These are phyloP conservation scores for Neelides sp. DNA, from an alignment of 1,140 invertebrate species.

Conservation along the genomic window DNA sequence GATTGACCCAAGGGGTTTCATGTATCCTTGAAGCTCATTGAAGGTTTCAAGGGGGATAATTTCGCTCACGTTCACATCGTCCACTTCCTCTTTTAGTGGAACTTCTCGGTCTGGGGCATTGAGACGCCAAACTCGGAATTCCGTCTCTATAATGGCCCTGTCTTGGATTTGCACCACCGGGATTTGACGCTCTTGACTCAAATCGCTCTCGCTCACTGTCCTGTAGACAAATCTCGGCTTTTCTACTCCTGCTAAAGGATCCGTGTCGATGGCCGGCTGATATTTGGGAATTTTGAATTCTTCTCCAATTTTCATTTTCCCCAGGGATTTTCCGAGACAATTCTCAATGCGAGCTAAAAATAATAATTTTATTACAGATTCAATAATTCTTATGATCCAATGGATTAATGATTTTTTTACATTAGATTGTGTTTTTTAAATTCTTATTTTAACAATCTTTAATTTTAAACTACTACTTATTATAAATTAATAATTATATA, in stretches of 20 bases:
- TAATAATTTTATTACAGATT: too few species aligned
- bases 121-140: slow-evolving; percentile 10
- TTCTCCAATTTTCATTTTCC: too few species aligned
- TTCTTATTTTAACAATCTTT: too few species aligned
- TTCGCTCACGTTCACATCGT: slow-evolving; percentile 2
- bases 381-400: too few species aligned
- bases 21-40: neutral
- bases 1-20: neutral
- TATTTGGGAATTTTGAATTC: too few species aligned
- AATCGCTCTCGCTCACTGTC: slow-evolving; percentile 9
- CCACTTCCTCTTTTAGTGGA: neutral
- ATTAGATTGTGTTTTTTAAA: too few species aligned
- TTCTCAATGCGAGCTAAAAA: too few species aligned
- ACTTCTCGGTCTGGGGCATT: neutral
- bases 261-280: too few species aligned
- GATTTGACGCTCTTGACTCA: slow-evolving; percentile 1
- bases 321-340: too few species aligned
- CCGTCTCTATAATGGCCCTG: slow-evolving; percentile 3
- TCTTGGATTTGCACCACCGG: slow-evolving; percentile 9
- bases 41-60: neutral
- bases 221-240: slow-evolving; percentile 10
- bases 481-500: too few species aligned
- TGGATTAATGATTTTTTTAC: too few species aligned
- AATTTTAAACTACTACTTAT: too few species aligned
- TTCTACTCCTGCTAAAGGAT: slow-evolving; percentile 5